Evolutionary conservation across 2,113 vertebrate species (phyloP).

Genomic region (Uropsilus gracilis): DNA sequence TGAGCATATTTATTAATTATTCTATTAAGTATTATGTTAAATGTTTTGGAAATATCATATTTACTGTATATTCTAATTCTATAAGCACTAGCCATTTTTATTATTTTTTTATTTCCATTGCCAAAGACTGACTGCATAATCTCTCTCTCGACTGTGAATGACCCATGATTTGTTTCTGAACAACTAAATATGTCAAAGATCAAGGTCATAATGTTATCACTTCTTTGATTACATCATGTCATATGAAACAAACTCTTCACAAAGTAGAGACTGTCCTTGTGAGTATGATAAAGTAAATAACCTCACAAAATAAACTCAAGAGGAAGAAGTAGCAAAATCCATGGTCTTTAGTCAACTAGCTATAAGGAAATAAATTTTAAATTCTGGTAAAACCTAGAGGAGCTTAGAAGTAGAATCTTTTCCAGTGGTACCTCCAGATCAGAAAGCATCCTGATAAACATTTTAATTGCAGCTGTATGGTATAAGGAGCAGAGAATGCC

Average conservation of each 20-base stretch:
- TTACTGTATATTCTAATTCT: not conserved
- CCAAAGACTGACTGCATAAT: no score
- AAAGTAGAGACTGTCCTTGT: no score
- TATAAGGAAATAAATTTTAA: not conserved
- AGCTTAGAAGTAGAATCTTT: not conserved
- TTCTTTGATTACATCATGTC: not conserved
- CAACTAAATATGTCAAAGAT: not conserved
- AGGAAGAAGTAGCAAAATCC: not conserved
- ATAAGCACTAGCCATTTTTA: not conserved
- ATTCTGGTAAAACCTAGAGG: not conserved
- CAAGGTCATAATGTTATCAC: not conserved
- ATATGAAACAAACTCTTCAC: not conserved
- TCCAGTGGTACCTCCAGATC: not conserved
- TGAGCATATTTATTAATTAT: not conserved
- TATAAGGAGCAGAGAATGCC: not conserved
- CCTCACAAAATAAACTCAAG: no score
- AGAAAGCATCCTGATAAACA: rapidly evolving
- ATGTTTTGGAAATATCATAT: not conserved
- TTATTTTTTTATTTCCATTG: no score
- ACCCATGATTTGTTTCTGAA: no score
- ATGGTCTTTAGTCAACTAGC: not conserved
- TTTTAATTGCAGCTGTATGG: not conserved
- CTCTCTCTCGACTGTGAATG: no score
- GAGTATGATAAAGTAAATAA: no score
- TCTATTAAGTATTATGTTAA: not conserved